A percentile compares a stretch with the other conserved stretches of the same genome.
phyloP scores from a whole-genome alignment of 2,797 vertebrate species.

The Spatula clypeata region DNA sequence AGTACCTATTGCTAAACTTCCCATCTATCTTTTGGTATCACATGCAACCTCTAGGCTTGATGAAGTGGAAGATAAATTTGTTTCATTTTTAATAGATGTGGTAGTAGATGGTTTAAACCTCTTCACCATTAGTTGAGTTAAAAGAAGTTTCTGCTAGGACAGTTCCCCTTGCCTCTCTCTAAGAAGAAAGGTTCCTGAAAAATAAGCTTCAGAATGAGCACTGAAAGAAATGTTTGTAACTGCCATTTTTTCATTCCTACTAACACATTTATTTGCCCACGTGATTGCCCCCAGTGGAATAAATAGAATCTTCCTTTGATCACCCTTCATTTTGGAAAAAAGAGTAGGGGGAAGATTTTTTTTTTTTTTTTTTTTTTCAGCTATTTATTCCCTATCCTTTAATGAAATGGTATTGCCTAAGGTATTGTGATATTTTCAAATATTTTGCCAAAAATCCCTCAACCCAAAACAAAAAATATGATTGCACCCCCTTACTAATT shows the following conservation, averaged over 20 bases:
- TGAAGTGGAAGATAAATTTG: background rate
- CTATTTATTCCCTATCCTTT: background rate
- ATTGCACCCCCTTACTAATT: conserved; percentile 63
- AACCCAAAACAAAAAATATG: conserved; percentile 35
- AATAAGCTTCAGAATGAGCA: background rate
- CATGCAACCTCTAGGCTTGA: background rate
- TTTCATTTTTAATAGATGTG: background rate
- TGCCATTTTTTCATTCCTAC: background rate
- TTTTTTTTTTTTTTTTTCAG: background rate
- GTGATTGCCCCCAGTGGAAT: background rate
- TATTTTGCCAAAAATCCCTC: conserved; percentile 59
- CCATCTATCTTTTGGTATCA: background rate
- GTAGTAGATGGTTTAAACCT: background rate
- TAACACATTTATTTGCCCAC: background rate
- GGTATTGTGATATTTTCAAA: conserved; percentile 68
- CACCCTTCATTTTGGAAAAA: conserved; percentile 40
- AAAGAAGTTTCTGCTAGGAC: background rate
- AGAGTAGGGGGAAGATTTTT: background rate
- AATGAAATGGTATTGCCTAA: conserved; percentile 70
- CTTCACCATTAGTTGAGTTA: background rate
- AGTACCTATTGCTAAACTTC: background rate
- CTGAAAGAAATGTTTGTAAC: background rate
- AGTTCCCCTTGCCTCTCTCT: background rate
- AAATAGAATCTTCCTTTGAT: background rate
- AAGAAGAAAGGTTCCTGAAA: background rate